Evolutionary conservation across 2,113 vertebrate genomes (phyloP), one percentile per base, ranked within the genome.

Genomic region (Mesitornis unicolor): DNA sequence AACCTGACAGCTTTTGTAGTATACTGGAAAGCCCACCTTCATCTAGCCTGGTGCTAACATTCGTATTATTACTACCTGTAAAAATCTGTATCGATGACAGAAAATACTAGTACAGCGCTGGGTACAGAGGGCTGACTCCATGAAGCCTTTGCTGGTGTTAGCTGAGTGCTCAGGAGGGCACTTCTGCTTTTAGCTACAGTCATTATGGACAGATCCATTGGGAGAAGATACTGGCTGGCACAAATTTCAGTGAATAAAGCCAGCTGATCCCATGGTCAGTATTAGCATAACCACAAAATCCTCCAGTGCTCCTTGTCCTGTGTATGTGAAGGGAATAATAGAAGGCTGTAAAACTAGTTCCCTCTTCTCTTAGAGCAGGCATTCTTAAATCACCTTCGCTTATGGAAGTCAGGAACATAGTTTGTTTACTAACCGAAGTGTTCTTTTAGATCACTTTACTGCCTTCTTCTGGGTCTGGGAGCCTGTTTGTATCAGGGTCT

Each of bases 241-340:
- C 51, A 92, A 42, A 89, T 93, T 81, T 86, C 40, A 75, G 47
- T 90, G 69, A 78, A 75, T 87, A 71, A 95, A 92, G 40, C 56
- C 94, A 95, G 68, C 90, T 93, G 92, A 86, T 86, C 36, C 79
- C 33, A 68, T 80, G 50, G 48, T 84, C 47, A 35, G 36, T 71
- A 90, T 95, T 96, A 93, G 75, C 83, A 85, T 90, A 90, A 75
- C 26, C 48, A 69, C 64, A 89, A 36, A 90, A 69, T 90, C 25
- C 14, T 95, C 40, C 50, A 80, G 63, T 95, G 83, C 38, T 76
- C 22, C 73, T 73, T 57, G 50, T 83, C 57, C n/a, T 83, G 1
- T 24, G 4, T 71, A 25, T n/a, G 16, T 73, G 71, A 68, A 48
- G 19, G n/a, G 40, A 73, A 25, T 56, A 87, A 38, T 59, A 65